Base-by-base conservation (phyloP, 2,797 vertebrate genomes). In the Lophotriccus pileatus region DNA sequence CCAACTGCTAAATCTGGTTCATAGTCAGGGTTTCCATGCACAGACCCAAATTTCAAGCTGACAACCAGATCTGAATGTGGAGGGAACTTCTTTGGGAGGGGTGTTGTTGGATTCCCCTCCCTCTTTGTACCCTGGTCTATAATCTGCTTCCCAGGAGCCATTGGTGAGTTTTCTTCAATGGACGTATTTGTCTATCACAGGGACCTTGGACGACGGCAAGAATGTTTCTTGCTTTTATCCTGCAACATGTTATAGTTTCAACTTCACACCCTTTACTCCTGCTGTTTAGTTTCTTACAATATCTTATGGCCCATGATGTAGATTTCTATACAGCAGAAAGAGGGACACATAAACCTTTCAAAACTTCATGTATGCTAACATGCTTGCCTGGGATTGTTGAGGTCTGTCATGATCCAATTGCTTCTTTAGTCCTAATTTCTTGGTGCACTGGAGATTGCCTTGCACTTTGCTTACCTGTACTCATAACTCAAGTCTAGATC, bases 91-190 rank as follows among this genome's bases (percentile, higher is more conserved):
- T 68, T 5, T 75, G 27, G 22, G 27, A 80, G 17, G 12, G 5
- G 3, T 80, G 41, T 14, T 77, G 15, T 25, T 73, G 24, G 7
- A 23, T 63, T 74, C 6, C 21, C 6, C 30, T 17, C 7, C 2
- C 49, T 68, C n/a, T 66, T n/a, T 79, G 41, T 58, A 43, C 22
- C 16, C 37, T 47, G n/a, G 30, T 64, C 24, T 4, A 34, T 27
- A 49, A 63, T 27, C 37, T 90, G 32, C 50, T 84, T 88, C 32
- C 25, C 62, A 62, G 68, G 4, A 91, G 14, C 34, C 27, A 19
- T 6, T 1, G 0, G 12, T 66, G 34, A 52, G 2, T 72, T 78
- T 72, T 83, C n/a, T 76, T 17, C 6, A 7, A 0, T 41, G 39
- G n/a, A 50, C 24, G 28, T 58, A 89, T 60, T n/a, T 58, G 56